Percentiles rank a stretch among this genome's conserved stretches.
These are phyloP conservation scores for Trichosurus vulpecula DNA, from an alignment of 2,797 vertebrate genomes.

Conservation along the genomic window DNA sequence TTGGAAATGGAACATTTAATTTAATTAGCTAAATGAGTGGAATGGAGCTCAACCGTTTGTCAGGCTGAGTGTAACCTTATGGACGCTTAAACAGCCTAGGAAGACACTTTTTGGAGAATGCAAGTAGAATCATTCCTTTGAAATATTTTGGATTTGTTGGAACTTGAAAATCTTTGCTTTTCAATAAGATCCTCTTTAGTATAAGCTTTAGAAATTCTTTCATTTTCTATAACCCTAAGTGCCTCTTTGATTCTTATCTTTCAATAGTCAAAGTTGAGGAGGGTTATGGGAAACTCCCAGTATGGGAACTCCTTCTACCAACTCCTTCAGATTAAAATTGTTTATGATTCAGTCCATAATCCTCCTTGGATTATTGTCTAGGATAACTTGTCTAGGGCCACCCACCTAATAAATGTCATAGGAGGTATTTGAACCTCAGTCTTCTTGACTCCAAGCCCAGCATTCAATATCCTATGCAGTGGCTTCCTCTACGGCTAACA, in stretches of 20 bases:
- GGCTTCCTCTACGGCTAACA: neutral
- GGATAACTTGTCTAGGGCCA: neutral
- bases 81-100: neutral
- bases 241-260: neutral
- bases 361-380: no score
- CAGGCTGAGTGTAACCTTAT: neutral
- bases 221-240: neutral
- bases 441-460: neutral
- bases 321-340: neutral
- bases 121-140: neutral
- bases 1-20: neutral
- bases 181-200: slow-evolving; percentile 32
- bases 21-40: slow-evolving; percentile 25
- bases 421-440: neutral
- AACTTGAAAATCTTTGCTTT: slow-evolving; percentile 53
- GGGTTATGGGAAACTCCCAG: neutral
- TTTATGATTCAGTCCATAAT: neutral
- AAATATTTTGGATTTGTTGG: slow-evolving; percentile 3
- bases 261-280: neutral
- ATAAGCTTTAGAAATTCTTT: slow-evolving; percentile 46
- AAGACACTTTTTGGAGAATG: slow-evolving; percentile 1
- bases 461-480: slow-evolving; percentile 39
- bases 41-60: neutral
- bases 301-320: neutral
- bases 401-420: neutral